These are phyloP conservation scores for Matsumurasca onukii DNA, from an alignment of 1,140 invertebrate genomes.

Conservation along the genomic window DNA sequence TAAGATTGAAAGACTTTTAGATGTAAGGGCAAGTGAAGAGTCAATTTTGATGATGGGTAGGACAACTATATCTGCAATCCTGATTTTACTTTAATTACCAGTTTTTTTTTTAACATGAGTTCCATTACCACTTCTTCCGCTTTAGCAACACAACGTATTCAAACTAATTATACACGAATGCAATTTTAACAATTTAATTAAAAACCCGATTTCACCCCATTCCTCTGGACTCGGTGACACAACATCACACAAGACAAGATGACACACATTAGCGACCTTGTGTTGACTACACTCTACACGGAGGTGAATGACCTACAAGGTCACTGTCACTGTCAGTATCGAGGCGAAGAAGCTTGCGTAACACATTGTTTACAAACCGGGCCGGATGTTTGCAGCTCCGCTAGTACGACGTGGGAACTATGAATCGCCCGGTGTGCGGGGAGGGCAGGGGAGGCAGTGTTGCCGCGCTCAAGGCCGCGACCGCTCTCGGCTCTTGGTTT, in stretches of 20 bases:
- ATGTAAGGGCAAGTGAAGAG: no score
- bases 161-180: no score
- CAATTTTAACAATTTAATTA: no score
- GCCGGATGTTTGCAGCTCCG: conserved; percentile 10
- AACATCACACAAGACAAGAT: background rate
- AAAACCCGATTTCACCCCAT: no score
- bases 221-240: no score
- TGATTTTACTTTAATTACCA: no score
- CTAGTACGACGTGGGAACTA: conserved; percentile 21
- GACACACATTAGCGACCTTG: background rate
- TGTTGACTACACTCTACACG: background rate
- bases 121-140: no score
- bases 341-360: background rate
- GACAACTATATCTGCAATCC: no score
- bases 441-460: conserved; percentile 1
- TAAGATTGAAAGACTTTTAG: no score
- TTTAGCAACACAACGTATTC: no score
- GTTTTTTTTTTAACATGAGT: no score
- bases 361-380: conserved; percentile 15
- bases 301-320: conserved; percentile 18
- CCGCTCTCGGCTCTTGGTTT: conserved; percentile 2
- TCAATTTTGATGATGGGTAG: no score
- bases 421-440: conserved; percentile 15
- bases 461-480: conserved; percentile 15
- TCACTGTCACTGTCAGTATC: background rate